These are phyloP conservation scores for Unio pictorum DNA, from an alignment of 2,888 invertebrate species.

Conservation along the genomic window DNA sequence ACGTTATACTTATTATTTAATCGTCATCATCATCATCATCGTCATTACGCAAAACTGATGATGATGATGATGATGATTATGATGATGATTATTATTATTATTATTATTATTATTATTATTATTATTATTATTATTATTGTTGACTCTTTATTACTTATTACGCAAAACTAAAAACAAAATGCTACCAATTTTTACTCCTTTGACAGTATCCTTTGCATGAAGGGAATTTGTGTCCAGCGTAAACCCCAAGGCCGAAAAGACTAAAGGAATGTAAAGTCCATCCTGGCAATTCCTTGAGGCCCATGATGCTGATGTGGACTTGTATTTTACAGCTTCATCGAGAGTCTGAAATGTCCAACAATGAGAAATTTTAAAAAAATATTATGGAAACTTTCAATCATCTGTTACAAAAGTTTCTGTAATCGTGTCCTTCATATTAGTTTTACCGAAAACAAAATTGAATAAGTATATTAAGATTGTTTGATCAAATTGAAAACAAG, in stretches of 20 bases:
- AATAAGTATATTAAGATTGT: too few species aligned
- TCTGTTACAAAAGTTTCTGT: too few species aligned
- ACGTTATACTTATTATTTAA: too few species aligned
- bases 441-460: too few species aligned
- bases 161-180: neutral
- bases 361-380: neutral
- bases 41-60: too few species aligned
- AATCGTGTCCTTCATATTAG: too few species aligned
- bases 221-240: constrained; percentile 32
- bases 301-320: constrained; percentile 29
- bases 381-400: neutral
- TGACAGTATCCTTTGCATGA: constrained; percentile 33
- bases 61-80: too few species aligned
- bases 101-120: too few species aligned
- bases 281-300: constrained; percentile 56
- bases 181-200: constrained; percentile 37
- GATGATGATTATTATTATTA: too few species aligned
- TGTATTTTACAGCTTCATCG: constrained; percentile 19
- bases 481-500: too few species aligned
- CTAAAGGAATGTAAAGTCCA: constrained; percentile 52
- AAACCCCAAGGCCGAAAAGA: constrained; percentile 53
- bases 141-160: neutral
- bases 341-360: constrained; percentile 21
- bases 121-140: too few species aligned
- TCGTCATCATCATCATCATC: too few species aligned